These are phyloP conservation scores for Micrastur ruficollis DNA, from an alignment of 2,797 vertebrate genomes.

Conservation along the genomic window DNA sequence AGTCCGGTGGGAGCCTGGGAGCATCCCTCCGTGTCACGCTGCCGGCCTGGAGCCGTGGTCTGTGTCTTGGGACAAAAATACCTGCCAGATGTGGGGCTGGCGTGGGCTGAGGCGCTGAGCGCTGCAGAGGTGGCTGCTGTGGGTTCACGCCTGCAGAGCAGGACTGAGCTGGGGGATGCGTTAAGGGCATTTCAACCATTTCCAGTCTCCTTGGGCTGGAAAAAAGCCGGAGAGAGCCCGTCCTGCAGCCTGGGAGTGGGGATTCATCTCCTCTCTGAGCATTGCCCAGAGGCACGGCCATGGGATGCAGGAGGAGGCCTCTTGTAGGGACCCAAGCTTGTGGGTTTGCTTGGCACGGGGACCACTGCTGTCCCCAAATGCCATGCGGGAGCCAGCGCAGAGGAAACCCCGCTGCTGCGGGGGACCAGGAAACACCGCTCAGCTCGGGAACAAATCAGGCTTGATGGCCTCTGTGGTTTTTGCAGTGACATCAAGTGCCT, in stretches of 20 bases:
- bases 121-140: fast-evolving
- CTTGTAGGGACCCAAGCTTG: neutral
- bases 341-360: neutral
- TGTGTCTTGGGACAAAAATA: neutral
- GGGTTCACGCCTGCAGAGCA: neutral
- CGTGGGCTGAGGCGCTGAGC: neutral
- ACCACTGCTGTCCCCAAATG: fast-evolving
- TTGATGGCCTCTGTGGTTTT: neutral
- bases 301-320: neutral
- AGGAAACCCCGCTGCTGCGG: neutral
- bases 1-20: neutral
- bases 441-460: neutral
- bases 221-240: neutral
- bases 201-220: neutral
- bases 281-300: fast-evolving
- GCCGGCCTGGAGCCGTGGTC: fast-evolving
- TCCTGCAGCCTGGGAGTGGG: neutral
- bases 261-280: neutral
- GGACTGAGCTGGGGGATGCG: fast-evolving
- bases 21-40: fast-evolving
- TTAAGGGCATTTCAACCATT: neutral
- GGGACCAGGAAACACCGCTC: neutral
- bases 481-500: conserved; percentile 5
- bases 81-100: neutral
- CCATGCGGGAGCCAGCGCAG: neutral